A percentile compares a stretch with the other conserved stretches of the same genome.
These are phyloP conservation scores for Gymnothorax reevesii DNA, from an alignment of 2,797 vertebrate species.

Conservation along the genomic window DNA sequence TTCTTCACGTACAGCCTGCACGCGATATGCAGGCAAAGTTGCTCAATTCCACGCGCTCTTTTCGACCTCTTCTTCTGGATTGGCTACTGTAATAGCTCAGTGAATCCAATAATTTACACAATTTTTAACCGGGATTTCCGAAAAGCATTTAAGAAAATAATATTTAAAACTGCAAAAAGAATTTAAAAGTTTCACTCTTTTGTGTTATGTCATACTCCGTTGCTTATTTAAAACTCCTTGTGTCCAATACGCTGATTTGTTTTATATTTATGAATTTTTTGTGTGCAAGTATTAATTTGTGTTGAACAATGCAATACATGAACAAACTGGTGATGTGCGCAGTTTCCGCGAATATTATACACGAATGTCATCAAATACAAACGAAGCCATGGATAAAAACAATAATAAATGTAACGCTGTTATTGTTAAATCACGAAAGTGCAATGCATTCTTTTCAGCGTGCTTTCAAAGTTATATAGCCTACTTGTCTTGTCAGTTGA, in stretches of 20 bases:
- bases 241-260: constrained; percentile 28
- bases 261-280: constrained; percentile 35
- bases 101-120: constrained; percentile 82
- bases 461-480: constrained; percentile 29
- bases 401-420: constrained; percentile 15
- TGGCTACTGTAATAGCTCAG: constrained; percentile 82
- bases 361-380: constrained; percentile 45
- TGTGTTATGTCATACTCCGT: constrained; percentile 2
- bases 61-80: constrained; percentile 83
- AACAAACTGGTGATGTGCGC: constrained; percentile 50
- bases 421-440: constrained; percentile 27
- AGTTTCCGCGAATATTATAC: constrained; percentile 53
- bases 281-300: constrained; percentile 47
- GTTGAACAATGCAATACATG: neutral
- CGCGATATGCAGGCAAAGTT: constrained; percentile 74
- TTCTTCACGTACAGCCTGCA: constrained; percentile 82
- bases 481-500: constrained; percentile 5
- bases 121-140: constrained; percentile 83
- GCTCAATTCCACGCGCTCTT: constrained; percentile 72
- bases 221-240: constrained; percentile 27
- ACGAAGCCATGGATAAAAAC: constrained; percentile 25
- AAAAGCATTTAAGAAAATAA: constrained; percentile 80
- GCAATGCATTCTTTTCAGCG: constrained; percentile 11
- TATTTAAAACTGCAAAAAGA: constrained; percentile 69
- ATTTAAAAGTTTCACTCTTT: constrained; percentile 48